Percentiles rank a stretch among this genome's conserved stretches.
These are phyloP conservation scores for Trissonchulus latispiculum DNA, from an alignment of 2,888 invertebrate genomes.

Conservation along the genomic window DNA sequence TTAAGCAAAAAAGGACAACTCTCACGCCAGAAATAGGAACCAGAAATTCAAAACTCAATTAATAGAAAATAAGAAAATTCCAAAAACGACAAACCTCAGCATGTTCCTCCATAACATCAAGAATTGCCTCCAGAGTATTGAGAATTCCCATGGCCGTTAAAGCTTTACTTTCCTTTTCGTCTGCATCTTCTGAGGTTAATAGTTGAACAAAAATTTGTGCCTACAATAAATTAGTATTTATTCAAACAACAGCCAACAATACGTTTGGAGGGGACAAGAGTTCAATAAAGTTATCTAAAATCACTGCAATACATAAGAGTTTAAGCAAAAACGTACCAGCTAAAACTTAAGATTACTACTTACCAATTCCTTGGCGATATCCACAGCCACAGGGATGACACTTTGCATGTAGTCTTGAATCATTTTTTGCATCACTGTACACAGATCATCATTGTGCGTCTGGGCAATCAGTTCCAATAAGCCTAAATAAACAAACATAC, in stretches of 20 bases:
- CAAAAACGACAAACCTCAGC: no score
- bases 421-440: slow-evolving; percentile 75
- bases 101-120: slow-evolving; percentile 71
- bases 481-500: slow-evolving; percentile 58
- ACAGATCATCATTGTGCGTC: slow-evolving; percentile 86
- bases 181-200: slow-evolving; percentile 42
- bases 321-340: no score
- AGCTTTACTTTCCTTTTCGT: slow-evolving; percentile 82
- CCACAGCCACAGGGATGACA: slow-evolving; percentile 62
- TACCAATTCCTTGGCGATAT: slow-evolving; percentile 80
- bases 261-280: no score
- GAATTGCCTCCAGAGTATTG: slow-evolving; percentile 85
- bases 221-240: slow-evolving; percentile 47
- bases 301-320: no score
- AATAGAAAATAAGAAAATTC: no score
- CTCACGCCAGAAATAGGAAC: no score
- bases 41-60: no score
- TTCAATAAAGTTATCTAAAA: no score
- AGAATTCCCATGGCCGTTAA: slow-evolving; percentile 92
- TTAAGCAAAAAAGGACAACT: no score
- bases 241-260: no score
- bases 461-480: slow-evolving; percentile 79
- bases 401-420: slow-evolving; percentile 38
- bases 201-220: slow-evolving; percentile 46
- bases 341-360: no score